A percentile compares a stretch with the other conserved stretches of the same genome.
phyloP scores from a whole-genome alignment of 2,888 invertebrate genomes.

The Hylaea fasciaria region DNA sequence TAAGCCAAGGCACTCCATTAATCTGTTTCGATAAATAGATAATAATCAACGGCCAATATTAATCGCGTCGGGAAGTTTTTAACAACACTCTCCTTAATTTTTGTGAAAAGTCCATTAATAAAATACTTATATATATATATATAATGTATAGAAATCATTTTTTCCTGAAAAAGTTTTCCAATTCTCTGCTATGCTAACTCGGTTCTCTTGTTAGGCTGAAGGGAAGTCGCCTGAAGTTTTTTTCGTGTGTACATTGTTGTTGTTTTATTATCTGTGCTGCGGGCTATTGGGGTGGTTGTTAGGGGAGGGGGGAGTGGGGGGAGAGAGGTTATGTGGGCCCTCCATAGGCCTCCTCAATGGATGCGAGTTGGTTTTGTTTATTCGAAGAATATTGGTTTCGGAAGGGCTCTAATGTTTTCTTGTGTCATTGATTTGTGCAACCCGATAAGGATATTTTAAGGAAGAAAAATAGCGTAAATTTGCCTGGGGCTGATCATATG shows the following conservation, averaged over 20 bases:
- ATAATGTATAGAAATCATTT: constrained; percentile 18
- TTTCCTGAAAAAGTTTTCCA: constrained; percentile 37
- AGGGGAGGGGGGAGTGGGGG: neutral
- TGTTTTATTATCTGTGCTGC: constrained; percentile 31
- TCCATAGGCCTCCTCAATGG: constrained; percentile 1
- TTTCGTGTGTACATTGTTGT: constrained; percentile 22
- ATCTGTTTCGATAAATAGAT: constrained; percentile 32
- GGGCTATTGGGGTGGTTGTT: constrained; percentile 17
- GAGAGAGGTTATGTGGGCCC: neutral
- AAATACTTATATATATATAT: constrained; percentile 5
- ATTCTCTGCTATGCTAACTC: constrained; percentile 36
- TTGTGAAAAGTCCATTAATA: constrained; percentile 38
- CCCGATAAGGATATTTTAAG: too few relatives aligned
- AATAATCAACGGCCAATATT: constrained; percentile 32
- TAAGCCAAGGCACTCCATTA: constrained; percentile 21
- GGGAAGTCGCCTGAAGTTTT: constrained; percentile 21
- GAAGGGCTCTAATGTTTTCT: neutral
- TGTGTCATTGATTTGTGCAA: too few relatives aligned
- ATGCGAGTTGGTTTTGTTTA: constrained; percentile 13
- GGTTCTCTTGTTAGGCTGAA: constrained; percentile 23
- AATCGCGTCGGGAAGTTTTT: constrained; percentile 24
- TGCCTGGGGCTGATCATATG: too few relatives aligned
- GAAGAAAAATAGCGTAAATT: too few relatives aligned
- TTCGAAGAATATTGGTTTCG: constrained; percentile 1
- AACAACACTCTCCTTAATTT: constrained; percentile 32